Percentiles rank a stretch among this genome's conserved stretches.
These are phyloP conservation scores for Scelioninae gen. 1 DNA, from an alignment of 2,888 invertebrate genomes.

Conservation along the genomic window DNA sequence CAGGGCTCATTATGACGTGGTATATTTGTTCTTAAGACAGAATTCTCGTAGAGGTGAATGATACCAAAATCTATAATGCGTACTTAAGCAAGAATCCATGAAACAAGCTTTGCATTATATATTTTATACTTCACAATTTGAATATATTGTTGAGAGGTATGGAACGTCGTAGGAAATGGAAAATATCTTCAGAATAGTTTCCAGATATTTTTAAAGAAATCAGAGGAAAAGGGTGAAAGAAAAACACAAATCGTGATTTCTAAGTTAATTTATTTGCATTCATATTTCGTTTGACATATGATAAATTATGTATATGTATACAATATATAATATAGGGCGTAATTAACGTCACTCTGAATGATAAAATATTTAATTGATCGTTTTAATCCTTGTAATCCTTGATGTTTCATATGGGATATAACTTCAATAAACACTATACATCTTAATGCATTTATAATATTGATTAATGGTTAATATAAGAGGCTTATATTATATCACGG, in stretches of 20 bases:
- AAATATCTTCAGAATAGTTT: constrained; percentile 6
- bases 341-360: too few relatives aligned
- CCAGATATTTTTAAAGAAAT: not conserved
- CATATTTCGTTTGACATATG: too few relatives aligned
- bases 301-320: too few relatives aligned
- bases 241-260: too few relatives aligned
- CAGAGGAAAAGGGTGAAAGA: too few relatives aligned
- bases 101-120: constrained; percentile 29
- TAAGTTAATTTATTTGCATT: too few relatives aligned
- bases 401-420: too few relatives aligned
- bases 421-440: too few relatives aligned
- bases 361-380: too few relatives aligned
- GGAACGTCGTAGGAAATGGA: constrained; percentile 1
- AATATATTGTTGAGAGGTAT: constrained; percentile 7
- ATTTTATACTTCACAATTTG: constrained; percentile 14
- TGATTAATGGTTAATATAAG: not conserved
- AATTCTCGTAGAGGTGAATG: constrained; percentile 7
- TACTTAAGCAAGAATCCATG: constrained; percentile 1
- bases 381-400: too few relatives aligned
- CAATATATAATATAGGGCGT: too few relatives aligned
- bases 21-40: constrained; percentile 10
- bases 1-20: constrained; percentile 22
- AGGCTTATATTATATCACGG: not conserved
- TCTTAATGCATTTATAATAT: not conserved
- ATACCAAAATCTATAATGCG: constrained; percentile 25